These are phyloP conservation scores for Hemithea aestivaria DNA, from an alignment of 2,888 invertebrate species.

Conservation along the genomic window DNA sequence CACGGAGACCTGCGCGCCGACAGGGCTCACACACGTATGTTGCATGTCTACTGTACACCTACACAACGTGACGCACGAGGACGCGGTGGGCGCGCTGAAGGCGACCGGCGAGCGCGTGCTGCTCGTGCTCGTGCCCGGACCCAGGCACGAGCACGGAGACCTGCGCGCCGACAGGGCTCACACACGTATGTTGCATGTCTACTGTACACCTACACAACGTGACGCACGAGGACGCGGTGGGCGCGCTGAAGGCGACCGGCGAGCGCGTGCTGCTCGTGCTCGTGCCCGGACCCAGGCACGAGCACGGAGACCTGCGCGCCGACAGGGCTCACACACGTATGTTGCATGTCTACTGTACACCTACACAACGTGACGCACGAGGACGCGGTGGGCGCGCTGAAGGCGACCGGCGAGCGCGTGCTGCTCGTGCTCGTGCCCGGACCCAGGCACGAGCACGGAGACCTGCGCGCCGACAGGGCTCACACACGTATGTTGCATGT, in stretches of 20 bases:
- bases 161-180: conserved; percentile 82
- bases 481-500: no score
- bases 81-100: conserved; percentile 97
- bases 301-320: conserved; percentile 81
- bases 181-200: conserved; percentile 60
- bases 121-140: conserved; percentile 86
- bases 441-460: conserved; percentile 80
- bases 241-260: conserved; percentile 95
- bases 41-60: conserved; percentile 70
- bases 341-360: conserved; percentile 49
- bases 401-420: conserved; percentile 95
- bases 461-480: no score
- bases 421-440: conserved; percentile 88
- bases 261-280: conserved; percentile 92
- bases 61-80: conserved; percentile 98
- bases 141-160: conserved; percentile 81
- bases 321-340: conserved; percentile 81
- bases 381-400: conserved; percentile 96
- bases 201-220: conserved; percentile 92
- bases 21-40: conserved; percentile 81
- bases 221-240: conserved; percentile 98
- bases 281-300: conserved; percentile 84
- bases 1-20: conserved; percentile 81
- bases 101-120: conserved; percentile 95
- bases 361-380: conserved; percentile 98